Evolutionary conservation across 2,888 invertebrate species (phyloP), one percentile per base, ranked within the genome.

Genomic region (Andrena hattorfiana): DNA sequence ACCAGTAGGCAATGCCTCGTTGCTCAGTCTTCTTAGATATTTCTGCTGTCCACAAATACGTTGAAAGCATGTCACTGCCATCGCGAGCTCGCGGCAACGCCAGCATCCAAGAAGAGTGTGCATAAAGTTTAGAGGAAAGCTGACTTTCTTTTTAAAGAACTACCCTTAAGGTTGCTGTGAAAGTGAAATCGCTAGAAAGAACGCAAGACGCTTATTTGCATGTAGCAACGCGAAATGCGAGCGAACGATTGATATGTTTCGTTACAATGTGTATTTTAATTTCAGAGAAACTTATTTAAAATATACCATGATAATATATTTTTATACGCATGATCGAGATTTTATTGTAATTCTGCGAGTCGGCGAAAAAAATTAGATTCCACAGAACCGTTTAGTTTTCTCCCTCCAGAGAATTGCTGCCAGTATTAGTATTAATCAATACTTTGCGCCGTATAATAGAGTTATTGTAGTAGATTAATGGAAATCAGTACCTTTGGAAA

Each of bases 401-500:
- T 7, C 6, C 16, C n/a, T 48, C 8, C 10, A 59, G 56, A 5
- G 26, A 67, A 71, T 32, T 67, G 42, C 35, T 64, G 62, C 71
- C 80, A 80, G 78, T 80, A 78, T 77, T 80, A 80, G 5, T 54
- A 32, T 66, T 67, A 67, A 26, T 66, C 62, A 67, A n/a, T 73
- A 78, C 20, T 67, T 78, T 54, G 54, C 32, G 20, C 42, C 23
- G 71, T 63, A 54, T 51, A 26, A 48, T 32, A n/a, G 23, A 8
- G 26, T 42, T 56, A 62, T 48, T 78, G 16, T 54, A 16, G 26
- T 70, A 60, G n/a, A 66, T 28, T 64, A 16, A 42, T 42, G 42
- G 49, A 67, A 67, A 67, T 67, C 42, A 16, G 56, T 66, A 28
- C 7, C 26, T 60, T 26, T 0, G 28, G 10, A 13, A 42, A 1